Evolutionary conservation across 37 sponge, comb jelly and placozoan species (phyloP).

Genomic region (Aplysina aerophoba): DNA sequence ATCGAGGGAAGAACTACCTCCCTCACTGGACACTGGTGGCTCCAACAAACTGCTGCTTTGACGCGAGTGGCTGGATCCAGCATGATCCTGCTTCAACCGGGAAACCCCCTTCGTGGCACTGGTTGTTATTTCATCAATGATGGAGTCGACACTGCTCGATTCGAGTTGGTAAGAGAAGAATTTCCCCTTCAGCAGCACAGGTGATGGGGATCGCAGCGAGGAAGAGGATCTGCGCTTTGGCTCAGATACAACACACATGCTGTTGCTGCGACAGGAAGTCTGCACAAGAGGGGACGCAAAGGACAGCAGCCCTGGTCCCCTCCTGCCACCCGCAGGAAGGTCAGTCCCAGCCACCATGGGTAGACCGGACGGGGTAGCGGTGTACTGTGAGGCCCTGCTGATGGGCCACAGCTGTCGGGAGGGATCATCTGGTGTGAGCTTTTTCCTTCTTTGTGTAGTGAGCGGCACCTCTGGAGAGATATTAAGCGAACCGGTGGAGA

Average conservation of each 20-base stretch:
- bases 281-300: slow-evolving; percentile 6
- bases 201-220: slow-evolving; percentile 28
- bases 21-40: slow-evolving; percentile 17
- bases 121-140: slow-evolving; percentile 18
- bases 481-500: not conserved
- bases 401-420: not conserved
- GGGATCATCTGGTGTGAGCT: not conserved
- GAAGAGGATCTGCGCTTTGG: not conserved
- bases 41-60: not conserved
- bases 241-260: not conserved
- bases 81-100: not conserved
- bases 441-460: not conserved
- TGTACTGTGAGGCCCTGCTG: not conserved
- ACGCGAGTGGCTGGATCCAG: not conserved
- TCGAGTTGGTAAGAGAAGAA: not conserved
- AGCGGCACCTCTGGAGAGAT: not conserved
- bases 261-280: not conserved
- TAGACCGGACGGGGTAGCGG: not conserved
- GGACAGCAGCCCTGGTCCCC: not conserved
- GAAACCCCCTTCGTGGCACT: not conserved
- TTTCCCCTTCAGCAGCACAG: slow-evolving; percentile 11
- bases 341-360: not conserved
- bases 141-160: slow-evolving; percentile 36
- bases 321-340: not conserved
- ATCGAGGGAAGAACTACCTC: slow-evolving; percentile 32